A percentile compares a stretch with the other conserved stretches of the same genome.
phyloP scores from a whole-genome alignment of 2,888 invertebrate species.

The Coleophora flavipennella region DNA sequence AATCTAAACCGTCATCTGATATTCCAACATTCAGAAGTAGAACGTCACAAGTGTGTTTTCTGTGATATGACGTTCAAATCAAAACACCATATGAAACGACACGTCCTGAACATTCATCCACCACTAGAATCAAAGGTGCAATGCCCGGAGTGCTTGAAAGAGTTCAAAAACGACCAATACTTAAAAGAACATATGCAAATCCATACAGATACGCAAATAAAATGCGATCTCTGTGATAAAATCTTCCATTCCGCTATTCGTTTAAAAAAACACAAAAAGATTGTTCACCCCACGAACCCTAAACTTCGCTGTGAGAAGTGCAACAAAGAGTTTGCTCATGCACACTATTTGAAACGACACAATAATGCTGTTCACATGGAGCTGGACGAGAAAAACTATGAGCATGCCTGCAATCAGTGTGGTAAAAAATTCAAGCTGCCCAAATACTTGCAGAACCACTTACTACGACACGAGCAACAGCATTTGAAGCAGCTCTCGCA shows the following conservation, averaged over 20 bases:
- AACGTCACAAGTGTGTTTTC: conserved; percentile 55
- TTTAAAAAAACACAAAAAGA: conserved; percentile 60
- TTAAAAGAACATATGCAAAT: conserved; percentile 63
- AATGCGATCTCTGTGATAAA: conserved; percentile 60
- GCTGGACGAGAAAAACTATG: conserved; percentile 47
- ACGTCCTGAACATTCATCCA: conserved; percentile 59
- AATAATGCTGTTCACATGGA: conserved; percentile 56
- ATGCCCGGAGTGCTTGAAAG: conserved; percentile 57
- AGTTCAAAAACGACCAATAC: conserved; percentile 64
- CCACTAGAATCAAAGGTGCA: conserved; percentile 60
- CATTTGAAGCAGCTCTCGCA: conserved; percentile 56
- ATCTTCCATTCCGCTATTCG: conserved; percentile 55
- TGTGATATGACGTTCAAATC: conserved; percentile 63
- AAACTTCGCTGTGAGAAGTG: conserved; percentile 57
- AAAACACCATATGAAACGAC: conserved; percentile 59
- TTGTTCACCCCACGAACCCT: conserved; percentile 56
- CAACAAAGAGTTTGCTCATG: conserved; percentile 58
- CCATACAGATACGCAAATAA: conserved; percentile 54
- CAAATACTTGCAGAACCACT: conserved; percentile 52
- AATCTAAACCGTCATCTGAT: conserved; percentile 53
- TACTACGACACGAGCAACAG: conserved; percentile 61
- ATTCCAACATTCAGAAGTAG: conserved; percentile 51
- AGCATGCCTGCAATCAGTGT: conserved; percentile 54
- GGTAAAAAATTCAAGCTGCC: conserved; percentile 61
- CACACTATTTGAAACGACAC: conserved; percentile 51